A percentile compares a stretch with the other conserved stretches of the same genome.
Conservation (phyloP, 2,113 vertebrate species). For the Phasianus colchicus region DNA sequence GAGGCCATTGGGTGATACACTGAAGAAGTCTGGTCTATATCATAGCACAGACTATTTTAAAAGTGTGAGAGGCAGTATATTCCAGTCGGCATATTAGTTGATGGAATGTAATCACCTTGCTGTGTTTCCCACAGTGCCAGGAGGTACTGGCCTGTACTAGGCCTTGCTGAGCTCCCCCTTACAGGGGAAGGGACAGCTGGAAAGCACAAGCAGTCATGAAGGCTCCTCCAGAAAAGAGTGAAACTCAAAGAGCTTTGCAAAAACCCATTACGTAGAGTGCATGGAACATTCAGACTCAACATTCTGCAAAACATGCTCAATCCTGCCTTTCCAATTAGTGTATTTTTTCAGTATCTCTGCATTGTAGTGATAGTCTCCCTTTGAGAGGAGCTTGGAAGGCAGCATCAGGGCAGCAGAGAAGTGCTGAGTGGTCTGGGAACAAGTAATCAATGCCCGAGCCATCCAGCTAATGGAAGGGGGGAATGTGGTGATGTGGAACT, state of each 20-base stretch:
- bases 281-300: not conserved
- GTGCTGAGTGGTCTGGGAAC: not conserved
- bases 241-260: not conserved
- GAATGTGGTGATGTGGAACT: not conserved
- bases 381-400: not conserved
- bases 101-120: not conserved
- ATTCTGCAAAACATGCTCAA: not conserved
- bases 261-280: not conserved
- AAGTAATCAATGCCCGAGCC: not conserved
- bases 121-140: not conserved
- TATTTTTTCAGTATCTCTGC: not conserved
- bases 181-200: not conserved
- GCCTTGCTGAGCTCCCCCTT: not conserved
- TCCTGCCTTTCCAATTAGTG: not conserved
- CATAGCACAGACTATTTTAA: not conserved
- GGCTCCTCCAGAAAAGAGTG: not conserved
- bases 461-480: not conserved
- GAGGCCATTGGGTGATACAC: not conserved
- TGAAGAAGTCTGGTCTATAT: not conserved
- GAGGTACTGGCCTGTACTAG: fast-evolving
- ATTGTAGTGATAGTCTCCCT: not conserved
- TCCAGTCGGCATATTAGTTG: not conserved
- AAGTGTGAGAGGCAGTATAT: not conserved
- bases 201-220: not conserved
- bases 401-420: not conserved